Conservation (phyloP, 2,113 vertebrate genomes). For the Sprattus sprattus region DNA sequence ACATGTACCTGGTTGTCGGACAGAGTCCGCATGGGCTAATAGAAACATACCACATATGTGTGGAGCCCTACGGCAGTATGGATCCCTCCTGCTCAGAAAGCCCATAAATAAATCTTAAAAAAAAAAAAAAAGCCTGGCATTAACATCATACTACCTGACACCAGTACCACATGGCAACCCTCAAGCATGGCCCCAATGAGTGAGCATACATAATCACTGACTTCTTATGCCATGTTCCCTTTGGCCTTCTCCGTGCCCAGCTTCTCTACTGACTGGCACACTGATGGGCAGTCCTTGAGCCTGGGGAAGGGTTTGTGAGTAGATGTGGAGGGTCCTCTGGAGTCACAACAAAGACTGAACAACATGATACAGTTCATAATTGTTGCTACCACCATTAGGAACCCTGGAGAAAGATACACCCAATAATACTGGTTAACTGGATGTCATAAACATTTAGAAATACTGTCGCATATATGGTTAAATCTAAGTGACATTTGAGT, state of each 20-base stretch:
- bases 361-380: constrained; percentile 43
- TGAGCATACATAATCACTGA: not conserved
- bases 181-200: too few species aligned
- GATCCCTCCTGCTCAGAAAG: too few species aligned
- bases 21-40: too few species aligned
- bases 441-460: not conserved
- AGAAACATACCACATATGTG: too few species aligned
- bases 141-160: too few species aligned
- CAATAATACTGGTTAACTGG: not conserved
- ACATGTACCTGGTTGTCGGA: too few species aligned
- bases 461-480: too few species aligned
- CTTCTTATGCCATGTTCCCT: not conserved
- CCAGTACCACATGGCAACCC: too few species aligned
- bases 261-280: constrained; percentile 19
- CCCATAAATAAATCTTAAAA: too few species aligned
- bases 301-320: not conserved
- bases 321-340: not conserved
- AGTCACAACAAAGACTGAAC: constrained; percentile 33
- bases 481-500: too few species aligned
- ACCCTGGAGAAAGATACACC: constrained; percentile 33
- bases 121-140: too few species aligned
- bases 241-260: not conserved
- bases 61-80: too few species aligned
- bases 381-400: constrained; percentile 52
- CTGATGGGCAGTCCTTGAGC: constrained; percentile 21